Evolutionary conservation across 2,113 vertebrate species (phyloP).

Genomic region (Scomber scombrus): DNA sequence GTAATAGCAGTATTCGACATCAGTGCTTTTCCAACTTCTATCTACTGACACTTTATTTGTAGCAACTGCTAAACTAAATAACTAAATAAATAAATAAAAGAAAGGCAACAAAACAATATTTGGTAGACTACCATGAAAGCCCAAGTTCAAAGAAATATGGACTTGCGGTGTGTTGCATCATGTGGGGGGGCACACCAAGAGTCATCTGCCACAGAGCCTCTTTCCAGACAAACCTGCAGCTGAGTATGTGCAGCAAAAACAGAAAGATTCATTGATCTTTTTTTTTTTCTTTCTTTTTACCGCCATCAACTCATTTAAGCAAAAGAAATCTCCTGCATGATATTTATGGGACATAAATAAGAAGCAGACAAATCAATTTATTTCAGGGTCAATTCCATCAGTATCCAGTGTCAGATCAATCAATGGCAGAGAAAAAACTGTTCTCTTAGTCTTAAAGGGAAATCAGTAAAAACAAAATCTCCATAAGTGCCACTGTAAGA

Average conservation of each 20-base stretch:
- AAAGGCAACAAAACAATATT: constrained; percentile 72
- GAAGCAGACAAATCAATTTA: constrained; percentile 69
- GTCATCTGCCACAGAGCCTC: constrained; percentile 72
- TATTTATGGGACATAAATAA: constrained; percentile 65
- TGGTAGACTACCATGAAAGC: constrained; percentile 81
- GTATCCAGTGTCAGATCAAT: constrained; percentile 57
- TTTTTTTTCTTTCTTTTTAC: background rate
- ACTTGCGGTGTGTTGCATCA: constrained; percentile 86
- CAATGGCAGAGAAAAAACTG: constrained; percentile 44
- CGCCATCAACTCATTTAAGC: constrained; percentile 61
- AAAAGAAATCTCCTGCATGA: constrained; percentile 31
- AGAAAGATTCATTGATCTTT: constrained; percentile 63
- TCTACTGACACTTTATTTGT: constrained; percentile 48
- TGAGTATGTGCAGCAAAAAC: constrained; percentile 51
- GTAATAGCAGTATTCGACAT: background rate
- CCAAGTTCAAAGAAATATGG: constrained; percentile 82
- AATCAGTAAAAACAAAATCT: constrained; percentile 49
- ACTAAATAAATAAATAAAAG: constrained; percentile 38
- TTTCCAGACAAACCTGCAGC: constrained; percentile 70
- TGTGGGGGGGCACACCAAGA: constrained; percentile 75
- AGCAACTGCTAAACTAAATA: constrained; percentile 53
- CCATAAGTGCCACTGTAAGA: constrained; percentile 45
- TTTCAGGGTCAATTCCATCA: constrained; percentile 75
- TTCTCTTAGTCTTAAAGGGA: constrained; percentile 29
- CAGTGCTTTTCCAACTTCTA: constrained; percentile 34